Base-by-base conservation (phyloP, 2,113 vertebrate genomes). In the Seriola rivoliana region DNA sequence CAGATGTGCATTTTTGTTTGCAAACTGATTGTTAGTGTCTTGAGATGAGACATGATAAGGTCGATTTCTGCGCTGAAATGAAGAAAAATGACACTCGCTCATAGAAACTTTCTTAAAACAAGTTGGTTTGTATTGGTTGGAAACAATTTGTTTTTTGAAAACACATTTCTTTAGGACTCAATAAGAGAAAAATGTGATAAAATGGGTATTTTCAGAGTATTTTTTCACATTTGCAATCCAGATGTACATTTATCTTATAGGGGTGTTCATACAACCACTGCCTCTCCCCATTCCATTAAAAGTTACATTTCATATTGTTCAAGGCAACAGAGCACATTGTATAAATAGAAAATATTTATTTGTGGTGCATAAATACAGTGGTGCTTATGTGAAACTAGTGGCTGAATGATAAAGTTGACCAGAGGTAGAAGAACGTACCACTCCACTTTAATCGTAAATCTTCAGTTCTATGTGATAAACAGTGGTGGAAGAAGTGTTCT, bases 321-420 rank as follows among this genome's bases (percentile, higher is more conserved):
- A 72, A 73, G 14, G 3, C 21, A 78, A 80, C 29, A 66, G n/a
- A 59, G 66, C 38, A 76, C 48, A 74, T 21, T 44, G 9, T 59
- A 40, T 71, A 76, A 59, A 79, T 84, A 90, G 29, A 85, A 85
- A 88, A 70, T 44, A 80, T 88, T 93, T 91, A 85, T 93, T 91
- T 82, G 9, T 81, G 44, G 38, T 78, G 44, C 48, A 92, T 82
- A 90, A 93, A 91, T 91, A 83, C 71, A 86, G 23, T 38, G 23
- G 58, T 71, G 50, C 63, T 60, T 42, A 46, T 44, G 73, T 48
- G 48, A 7, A 40, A 29, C 36, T 55, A 58, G 73, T 68, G 50
- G 25, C 21, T 59, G 50, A 78, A 12, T 44, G 38, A 80, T 32
- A 52, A 25, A 32, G 19, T 54, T 67, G 16, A 65, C 46, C 64